Evolutionary conservation across 2,797 vertebrate genomes (phyloP).

Genomic region (Enoplosus armatus): DNA sequence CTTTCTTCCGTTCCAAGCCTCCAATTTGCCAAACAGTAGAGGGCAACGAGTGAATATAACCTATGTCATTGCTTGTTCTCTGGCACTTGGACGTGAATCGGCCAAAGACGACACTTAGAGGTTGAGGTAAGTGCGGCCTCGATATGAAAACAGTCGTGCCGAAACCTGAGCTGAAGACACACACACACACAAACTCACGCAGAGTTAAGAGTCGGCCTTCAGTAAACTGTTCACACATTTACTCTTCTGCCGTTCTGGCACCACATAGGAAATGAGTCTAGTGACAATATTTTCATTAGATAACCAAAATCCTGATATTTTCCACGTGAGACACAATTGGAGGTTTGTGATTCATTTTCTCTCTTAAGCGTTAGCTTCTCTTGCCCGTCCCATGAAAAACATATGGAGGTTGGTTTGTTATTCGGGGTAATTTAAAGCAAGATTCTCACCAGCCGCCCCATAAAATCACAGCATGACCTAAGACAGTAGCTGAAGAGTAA

Average conservation of each 20-base stretch:
- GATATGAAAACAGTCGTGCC: slow-evolving; percentile 82
- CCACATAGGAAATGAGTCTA: slow-evolving; percentile 91
- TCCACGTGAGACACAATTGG: slow-evolving; percentile 85
- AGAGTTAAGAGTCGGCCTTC: slow-evolving; percentile 84
- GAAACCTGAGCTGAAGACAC: slow-evolving; percentile 84
- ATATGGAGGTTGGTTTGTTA: slow-evolving; percentile 76
- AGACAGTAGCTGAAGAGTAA: slow-evolving; percentile 47
- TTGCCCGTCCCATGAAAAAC: slow-evolving; percentile 76
- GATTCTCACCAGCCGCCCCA: slow-evolving; percentile 53
- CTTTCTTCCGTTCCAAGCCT: slow-evolving; percentile 29
- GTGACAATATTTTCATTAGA: slow-evolving; percentile 93
- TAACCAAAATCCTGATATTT: slow-evolving; percentile 85
- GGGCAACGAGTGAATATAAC: slow-evolving; percentile 57
- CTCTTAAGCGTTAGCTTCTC: slow-evolving; percentile 54
- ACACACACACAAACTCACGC: slow-evolving; percentile 69
- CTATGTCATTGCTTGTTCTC: slow-evolving; percentile 63
- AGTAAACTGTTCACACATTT: slow-evolving; percentile 88
- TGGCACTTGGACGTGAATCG: slow-evolving; percentile 61
- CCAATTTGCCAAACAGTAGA: slow-evolving; percentile 27
- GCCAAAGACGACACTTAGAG: slow-evolving; percentile 72
- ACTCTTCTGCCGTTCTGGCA: slow-evolving; percentile 86
- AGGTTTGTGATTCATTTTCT: slow-evolving; percentile 85
- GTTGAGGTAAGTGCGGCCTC: slow-evolving; percentile 78
- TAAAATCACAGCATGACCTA: slow-evolving; percentile 65
- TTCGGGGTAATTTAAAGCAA: slow-evolving; percentile 71